These are phyloP conservation scores for Acanthosepion pharaonis DNA, from an alignment of 2,888 invertebrate genomes.

Conservation along the genomic window DNA sequence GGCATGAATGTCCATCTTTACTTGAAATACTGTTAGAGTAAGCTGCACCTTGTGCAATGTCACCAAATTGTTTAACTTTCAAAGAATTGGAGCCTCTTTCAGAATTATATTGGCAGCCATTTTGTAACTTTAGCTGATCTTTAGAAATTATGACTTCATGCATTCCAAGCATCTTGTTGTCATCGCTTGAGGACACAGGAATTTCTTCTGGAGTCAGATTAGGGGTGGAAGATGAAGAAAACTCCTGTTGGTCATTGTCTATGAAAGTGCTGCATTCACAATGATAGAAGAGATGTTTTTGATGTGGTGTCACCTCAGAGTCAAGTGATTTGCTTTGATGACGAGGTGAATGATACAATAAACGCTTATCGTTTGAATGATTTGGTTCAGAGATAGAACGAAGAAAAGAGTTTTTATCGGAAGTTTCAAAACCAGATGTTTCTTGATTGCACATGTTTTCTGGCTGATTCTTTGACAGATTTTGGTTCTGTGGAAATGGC, in stretches of 20 bases:
- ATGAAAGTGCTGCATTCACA: background rate
- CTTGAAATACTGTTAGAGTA: background rate
- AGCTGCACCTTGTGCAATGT: background rate
- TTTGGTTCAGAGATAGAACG: background rate
- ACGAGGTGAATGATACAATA: background rate
- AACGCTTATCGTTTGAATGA: background rate
- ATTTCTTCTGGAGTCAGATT: background rate
- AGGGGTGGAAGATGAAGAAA: background rate
- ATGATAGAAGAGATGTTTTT: background rate
- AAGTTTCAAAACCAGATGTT: too few relatives aligned
- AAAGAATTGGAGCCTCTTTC: background rate
- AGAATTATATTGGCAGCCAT: background rate
- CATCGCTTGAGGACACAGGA: background rate
- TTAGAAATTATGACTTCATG: background rate
- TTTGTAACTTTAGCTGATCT: background rate
- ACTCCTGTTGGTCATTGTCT: background rate
- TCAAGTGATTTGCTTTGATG: background rate
- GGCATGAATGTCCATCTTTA: background rate
- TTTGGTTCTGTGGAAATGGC: background rate
- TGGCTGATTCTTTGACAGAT: background rate
- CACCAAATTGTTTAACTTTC: background rate
- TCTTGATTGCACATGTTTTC: too few relatives aligned
- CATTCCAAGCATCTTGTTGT: background rate
- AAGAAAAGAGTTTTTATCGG: too few relatives aligned
- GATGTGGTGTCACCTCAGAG: too few relatives aligned